Conservation (phyloP, 2,113 vertebrate genomes). For the Nothocercus julius region DNA sequence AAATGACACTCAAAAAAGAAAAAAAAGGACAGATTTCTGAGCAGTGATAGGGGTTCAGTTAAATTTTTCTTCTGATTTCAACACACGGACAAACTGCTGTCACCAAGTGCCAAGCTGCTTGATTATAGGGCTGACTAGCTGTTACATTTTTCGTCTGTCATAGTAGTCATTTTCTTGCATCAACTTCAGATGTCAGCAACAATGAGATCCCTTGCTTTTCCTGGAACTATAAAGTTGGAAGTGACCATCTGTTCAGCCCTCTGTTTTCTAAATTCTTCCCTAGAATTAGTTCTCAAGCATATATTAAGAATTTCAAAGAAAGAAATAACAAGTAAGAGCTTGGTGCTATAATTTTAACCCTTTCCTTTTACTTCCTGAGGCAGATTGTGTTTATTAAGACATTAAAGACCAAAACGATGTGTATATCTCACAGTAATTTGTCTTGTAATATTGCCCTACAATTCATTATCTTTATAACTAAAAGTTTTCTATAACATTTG, state of each 20-base stretch:
- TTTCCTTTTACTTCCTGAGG: not conserved
- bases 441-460: not conserved
- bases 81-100: not conserved
- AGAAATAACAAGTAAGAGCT: not conserved
- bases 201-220: slow-evolving; percentile 48
- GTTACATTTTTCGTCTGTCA: slow-evolving; percentile 4
- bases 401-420: not conserved
- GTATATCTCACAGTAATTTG: not conserved
- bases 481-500: not conserved
- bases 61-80: slow-evolving; percentile 41
- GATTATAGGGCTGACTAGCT: not conserved
- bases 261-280: slow-evolving; percentile 43
- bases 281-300: slow-evolving; percentile 32
- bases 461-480: not conserved
- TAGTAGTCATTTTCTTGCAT: slow-evolving; percentile 40
- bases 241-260: slow-evolving; percentile 68
- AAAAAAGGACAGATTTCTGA: not conserved
- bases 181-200: slow-evolving; percentile 63
- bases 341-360: not conserved
- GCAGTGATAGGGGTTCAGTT: not conserved
- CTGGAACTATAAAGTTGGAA: slow-evolving; percentile 60
- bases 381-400: not conserved
- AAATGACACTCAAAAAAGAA: not conserved
- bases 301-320: slow-evolving; percentile 46
- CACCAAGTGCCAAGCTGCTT: slow-evolving; percentile 24